Evolutionary conservation across 2,888 invertebrate genomes (phyloP).

Genomic region (Machimus atricapillus): DNA sequence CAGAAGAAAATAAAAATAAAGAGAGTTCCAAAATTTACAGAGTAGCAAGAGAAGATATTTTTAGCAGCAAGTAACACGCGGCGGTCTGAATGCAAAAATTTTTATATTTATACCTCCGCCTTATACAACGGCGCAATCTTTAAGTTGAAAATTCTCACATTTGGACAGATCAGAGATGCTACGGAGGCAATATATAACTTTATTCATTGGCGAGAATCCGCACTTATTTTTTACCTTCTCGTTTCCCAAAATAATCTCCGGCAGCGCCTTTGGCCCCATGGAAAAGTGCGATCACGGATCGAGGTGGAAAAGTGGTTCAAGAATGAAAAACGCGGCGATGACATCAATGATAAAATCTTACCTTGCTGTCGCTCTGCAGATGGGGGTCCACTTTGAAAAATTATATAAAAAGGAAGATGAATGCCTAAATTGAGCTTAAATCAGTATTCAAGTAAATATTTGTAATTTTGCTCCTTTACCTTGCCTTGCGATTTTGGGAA

Average conservation of each 20-base stretch:
- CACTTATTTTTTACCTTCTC: slow-evolving; percentile 24
- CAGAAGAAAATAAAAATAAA: not conserved
- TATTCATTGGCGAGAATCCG: not conserved
- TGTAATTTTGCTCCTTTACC: not conserved
- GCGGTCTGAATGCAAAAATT: not conserved
- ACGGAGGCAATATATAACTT: not conserved
- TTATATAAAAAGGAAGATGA: not conserved
- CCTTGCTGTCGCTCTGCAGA: not conserved
- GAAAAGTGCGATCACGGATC: not conserved
- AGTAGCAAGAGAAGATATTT: not conserved
- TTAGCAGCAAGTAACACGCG: slow-evolving; percentile 21
- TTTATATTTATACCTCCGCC: slow-evolving; percentile 14
- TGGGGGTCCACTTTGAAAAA: not conserved
- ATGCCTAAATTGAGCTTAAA: not conserved
- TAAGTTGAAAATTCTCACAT: not conserved
- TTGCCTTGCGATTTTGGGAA: not conserved
- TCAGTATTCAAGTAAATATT: not conserved
- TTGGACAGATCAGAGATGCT: not conserved
- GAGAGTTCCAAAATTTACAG: slow-evolving; percentile 8
- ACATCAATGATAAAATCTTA: slow-evolving; percentile 12
- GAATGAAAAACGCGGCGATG: slow-evolving; percentile 13
- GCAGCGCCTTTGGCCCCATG: not conserved
- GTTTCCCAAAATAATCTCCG: slow-evolving; percentile 31
- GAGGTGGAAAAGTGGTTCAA: slow-evolving; percentile 38
- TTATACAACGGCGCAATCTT: not conserved